Base-by-base conservation (phyloP, 2,888 invertebrate genomes). In the Acheta domesticus region DNA sequence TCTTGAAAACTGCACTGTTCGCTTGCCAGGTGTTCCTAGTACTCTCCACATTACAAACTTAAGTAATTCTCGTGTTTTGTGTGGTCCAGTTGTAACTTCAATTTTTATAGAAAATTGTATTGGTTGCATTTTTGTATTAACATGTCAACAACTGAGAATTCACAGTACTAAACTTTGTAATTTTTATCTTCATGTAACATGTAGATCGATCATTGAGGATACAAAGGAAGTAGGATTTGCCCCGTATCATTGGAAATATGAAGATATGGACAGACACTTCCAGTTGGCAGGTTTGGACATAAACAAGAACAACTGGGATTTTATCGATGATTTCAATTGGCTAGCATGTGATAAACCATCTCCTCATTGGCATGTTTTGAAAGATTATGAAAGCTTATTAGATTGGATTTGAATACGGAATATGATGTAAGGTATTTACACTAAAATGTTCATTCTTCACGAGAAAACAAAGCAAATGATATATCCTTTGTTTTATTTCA, bases 251-350 rank as follows among this genome's bases (percentile, higher is more conserved):
- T 93, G 94, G 88, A 88, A 88, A 20, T 97, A 97, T 87, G 89
- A 91, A 8, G 91, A 90, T 81, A 88, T 96, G 82, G 91, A 92
- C 76, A 91, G 91, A 82, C 95, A 97, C 87, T 96, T 94, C 84
- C 88, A 89, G 83, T 87, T 89, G 83, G 92, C 96, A 1, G 92
- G 92, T 2, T 89, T 98, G 80, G 93, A 94, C 87, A 89, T 87
- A 77, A 89, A 89, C 78, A 87, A 88, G n/a, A 96, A 96, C 85
- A 93, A 96, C 86, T 98, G 97, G 94, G 90, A 93, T 83, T 89
- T 91, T 83, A 89, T 98, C 62, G 96, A 97, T 85, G 98, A 99
- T 87, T 99, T 98, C 84, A 96, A 98, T 87, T 98, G 98, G 98
- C 88, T 98, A 74, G 95, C 95, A 20, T 91, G 91, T 48, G 95